Percentiles rank a stretch among this genome's conserved stretches.
Conservation (phyloP, 2,888 invertebrate genomes). For the Scotopteryx bipunctaria region DNA sequence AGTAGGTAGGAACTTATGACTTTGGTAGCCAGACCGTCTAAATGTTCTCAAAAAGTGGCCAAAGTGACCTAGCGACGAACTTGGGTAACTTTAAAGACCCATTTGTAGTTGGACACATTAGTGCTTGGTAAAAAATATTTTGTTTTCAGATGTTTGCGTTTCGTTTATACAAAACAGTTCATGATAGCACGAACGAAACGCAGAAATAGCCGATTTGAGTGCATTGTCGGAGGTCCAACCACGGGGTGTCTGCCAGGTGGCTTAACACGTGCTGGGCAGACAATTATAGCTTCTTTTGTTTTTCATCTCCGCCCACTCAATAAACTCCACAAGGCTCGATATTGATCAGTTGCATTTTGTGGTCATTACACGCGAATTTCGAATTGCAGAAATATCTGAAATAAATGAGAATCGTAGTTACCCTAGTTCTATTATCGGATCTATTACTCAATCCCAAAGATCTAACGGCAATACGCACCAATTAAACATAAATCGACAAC, state of each 20-base stretch:
- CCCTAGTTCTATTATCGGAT: slow-evolving; percentile 59
- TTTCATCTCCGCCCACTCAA: slow-evolving; percentile 17
- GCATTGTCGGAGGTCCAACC: slow-evolving; percentile 48
- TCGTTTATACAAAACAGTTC: too few relatives aligned
- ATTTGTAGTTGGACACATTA: too few relatives aligned
- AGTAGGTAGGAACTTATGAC: too few relatives aligned
- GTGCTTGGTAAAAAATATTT: too few relatives aligned
- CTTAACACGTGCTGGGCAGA: slow-evolving; percentile 58
- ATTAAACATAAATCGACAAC: slow-evolving; percentile 59
- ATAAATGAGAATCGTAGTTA: neutral
- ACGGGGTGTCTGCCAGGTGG: slow-evolving; percentile 68
- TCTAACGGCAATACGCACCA: slow-evolving; percentile 61
- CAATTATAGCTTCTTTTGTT: slow-evolving; percentile 33
- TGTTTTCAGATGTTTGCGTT: too few relatives aligned
- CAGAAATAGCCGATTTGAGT: slow-evolving; percentile 8
- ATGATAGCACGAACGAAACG: neutral
- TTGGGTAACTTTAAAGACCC: too few relatives aligned
- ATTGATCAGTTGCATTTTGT: too few relatives aligned
- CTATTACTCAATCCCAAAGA: slow-evolving; percentile 55
- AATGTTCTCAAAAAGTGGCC: too few relatives aligned
- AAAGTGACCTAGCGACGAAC: too few relatives aligned
- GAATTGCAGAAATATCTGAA: too few relatives aligned
- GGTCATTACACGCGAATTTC: too few relatives aligned
- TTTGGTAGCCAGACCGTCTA: too few relatives aligned
- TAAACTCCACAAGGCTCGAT: slow-evolving; percentile 6